Base-by-base conservation (phyloP, 2,888 invertebrate genomes). In the Ectemnius cavifrons region DNA sequence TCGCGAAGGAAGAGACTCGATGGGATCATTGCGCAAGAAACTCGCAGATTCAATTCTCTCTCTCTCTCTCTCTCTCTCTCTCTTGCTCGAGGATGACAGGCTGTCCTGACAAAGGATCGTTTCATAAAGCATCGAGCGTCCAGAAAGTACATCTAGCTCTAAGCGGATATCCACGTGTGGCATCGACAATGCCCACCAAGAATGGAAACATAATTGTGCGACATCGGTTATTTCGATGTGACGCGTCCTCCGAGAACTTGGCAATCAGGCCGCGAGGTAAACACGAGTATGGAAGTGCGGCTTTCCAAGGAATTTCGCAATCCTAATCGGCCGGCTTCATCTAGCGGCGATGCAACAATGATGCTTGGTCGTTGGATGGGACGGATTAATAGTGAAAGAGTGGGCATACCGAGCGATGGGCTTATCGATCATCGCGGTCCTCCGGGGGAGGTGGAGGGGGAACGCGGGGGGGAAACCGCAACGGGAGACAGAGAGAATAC, bases 401-500 rank as follows among this genome's bases (percentile, higher is more conserved):
- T 16, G 27, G 61, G 8, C 20, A 57, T 52, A 28, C 27, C n/a
- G 47, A 16, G 28, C 65, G 37, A 46, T 56, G 65, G 27, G 71
- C 75, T 67, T 79, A 79, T 79, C 78, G 78, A 79, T 79, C 78
- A 79, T 79, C 75, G 72, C 68, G 63, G 75, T 64, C 78, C 37
- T 11, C 8, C 8, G 37, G 37, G 8, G 37, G 8, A 37, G 37
- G 37, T 1, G 37, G 37, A 11, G 11, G 37, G 37, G 8, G 23
- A 0, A 2, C 8, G 37, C 8, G 37, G 6, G 11, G 75, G 70
- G 75, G 75, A 75, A 75, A 75, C 70, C 67, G 67, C 16, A 16
- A 52, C 52, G 52, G 70, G 59, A 70, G 37, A 37, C 37, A 37
- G 71, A 70, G 73, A 68, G 79, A 78, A 78, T 75, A 37, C 58